Evolutionary conservation across 2,797 vertebrate genomes (phyloP).

Genomic region (Pangasius krempfi): DNA sequence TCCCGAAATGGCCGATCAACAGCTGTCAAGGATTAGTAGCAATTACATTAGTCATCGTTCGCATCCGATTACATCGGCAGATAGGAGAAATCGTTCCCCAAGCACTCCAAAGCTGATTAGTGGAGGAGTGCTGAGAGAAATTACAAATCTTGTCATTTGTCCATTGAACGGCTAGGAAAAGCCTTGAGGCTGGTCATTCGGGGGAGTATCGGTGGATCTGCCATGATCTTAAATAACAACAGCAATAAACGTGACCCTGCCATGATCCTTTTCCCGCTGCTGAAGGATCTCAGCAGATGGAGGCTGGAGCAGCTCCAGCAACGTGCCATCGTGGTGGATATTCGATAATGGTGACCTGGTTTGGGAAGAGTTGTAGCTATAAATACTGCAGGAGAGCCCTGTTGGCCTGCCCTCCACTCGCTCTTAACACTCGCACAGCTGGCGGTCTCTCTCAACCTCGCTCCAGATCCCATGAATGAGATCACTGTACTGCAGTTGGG

Average conservation of each 20-base stretch:
- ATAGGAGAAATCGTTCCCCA: not conserved
- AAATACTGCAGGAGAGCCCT: slow-evolving; percentile 77
- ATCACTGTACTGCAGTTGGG: slow-evolving; percentile 41
- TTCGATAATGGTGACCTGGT: slow-evolving; percentile 65
- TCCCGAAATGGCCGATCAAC: not conserved
- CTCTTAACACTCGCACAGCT: slow-evolving; percentile 67
- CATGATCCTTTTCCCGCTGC: not conserved
- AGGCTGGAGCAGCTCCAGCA: slow-evolving; percentile 30
- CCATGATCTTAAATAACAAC: not conserved
- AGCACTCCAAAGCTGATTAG: not conserved
- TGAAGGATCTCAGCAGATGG: slow-evolving; percentile 26
- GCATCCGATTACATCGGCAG: not conserved
- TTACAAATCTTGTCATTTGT: not conserved
- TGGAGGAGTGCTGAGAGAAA: not conserved
- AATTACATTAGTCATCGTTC: not conserved
- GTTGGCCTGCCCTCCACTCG: slow-evolving; percentile 61
- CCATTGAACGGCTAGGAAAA: no score
- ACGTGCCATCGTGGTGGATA: slow-evolving; percentile 54
- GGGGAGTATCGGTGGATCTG: no score
- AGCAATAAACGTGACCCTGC: not conserved
- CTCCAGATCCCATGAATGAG: slow-evolving; percentile 42
- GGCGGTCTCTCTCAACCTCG: slow-evolving; percentile 42
- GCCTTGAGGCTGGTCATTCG: no score
- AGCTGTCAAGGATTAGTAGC: not conserved
- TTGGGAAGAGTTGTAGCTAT: slow-evolving; percentile 70